Percentiles rank a stretch among this genome's conserved stretches.
Evolutionary conservation across 92 coral and sea anemone genomes (phyloP).

Genomic region (Paragorgia papillata): DNA sequence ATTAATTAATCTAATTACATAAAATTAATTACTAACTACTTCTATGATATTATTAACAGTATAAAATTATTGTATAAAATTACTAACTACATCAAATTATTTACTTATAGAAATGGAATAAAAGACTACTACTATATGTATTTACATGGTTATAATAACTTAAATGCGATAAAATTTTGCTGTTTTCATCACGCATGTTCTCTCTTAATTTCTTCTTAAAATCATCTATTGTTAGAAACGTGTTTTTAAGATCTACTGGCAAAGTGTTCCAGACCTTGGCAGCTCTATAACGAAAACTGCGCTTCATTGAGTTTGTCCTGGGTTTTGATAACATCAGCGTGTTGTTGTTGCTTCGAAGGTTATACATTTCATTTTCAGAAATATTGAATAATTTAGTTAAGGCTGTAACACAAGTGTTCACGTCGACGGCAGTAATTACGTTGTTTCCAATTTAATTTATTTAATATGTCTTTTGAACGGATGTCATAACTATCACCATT

Average conservation of each 20-base stretch:
- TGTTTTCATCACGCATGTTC: neutral
- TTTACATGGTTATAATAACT: neutral
- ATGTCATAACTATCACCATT: constrained; percentile 27
- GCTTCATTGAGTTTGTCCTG: constrained; percentile 4
- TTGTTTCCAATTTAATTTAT: constrained; percentile 17
- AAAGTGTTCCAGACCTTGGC: constrained; percentile 20
- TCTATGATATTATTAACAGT: too few species aligned
- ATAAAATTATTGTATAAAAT: too few species aligned
- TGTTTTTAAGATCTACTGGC: neutral
- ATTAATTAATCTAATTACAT: too few species aligned
- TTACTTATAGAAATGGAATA: too few species aligned
- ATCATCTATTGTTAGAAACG: neutral
- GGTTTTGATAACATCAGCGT: constrained; percentile 6
- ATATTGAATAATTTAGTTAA: neutral
- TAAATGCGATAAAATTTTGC: neutral
- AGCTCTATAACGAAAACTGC: neutral
- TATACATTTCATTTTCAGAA: constrained; percentile 5
- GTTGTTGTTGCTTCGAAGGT: constrained; percentile 6
- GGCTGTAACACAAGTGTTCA: neutral
- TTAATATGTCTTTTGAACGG: constrained; percentile 25
- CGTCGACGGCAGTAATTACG: neutral
- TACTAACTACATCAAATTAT: neutral
- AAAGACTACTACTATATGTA: neutral
- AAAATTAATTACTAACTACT: too few species aligned
- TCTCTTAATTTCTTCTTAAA: neutral